A percentile compares a stretch with the other conserved stretches of the same genome.
phyloP scores from a whole-genome alignment of 2,797 vertebrate genomes.

The Pterois miles region DNA sequence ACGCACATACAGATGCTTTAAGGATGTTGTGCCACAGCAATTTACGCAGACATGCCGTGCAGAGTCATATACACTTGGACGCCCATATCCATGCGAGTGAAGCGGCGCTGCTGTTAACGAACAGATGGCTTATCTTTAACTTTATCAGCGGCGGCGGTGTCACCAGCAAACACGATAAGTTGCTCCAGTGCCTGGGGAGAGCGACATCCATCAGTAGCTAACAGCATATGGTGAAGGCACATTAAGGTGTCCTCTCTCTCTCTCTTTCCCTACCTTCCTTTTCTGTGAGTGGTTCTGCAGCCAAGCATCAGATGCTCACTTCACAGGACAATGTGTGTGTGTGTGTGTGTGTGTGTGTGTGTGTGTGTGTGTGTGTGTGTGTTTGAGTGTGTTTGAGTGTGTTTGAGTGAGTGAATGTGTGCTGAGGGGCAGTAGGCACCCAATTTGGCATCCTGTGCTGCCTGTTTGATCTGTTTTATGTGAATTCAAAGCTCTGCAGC shows the following conservation, averaged over 20 bases:
- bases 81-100: constrained; percentile 24
- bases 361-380: neutral
- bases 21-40: neutral
- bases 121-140: constrained; percentile 80
- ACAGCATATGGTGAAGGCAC: constrained; percentile 74
- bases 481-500: constrained; percentile 42
- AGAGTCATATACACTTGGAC: constrained; percentile 19
- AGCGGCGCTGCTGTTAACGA: constrained; percentile 45
- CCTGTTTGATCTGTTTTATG: constrained; percentile 38
- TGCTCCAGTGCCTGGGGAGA: constrained; percentile 59
- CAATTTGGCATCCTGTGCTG: constrained; percentile 41
- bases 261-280: constrained; percentile 37
- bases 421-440: constrained; percentile 15
- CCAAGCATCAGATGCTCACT: constrained; percentile 73
- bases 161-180: constrained; percentile 60
- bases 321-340: constrained; percentile 57
- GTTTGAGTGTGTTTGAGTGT: constrained; percentile 8
- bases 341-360: constrained; percentile 3
- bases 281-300: constrained; percentile 43
- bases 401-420: constrained; percentile 1
- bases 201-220: constrained; percentile 70
- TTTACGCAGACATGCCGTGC: constrained; percentile 11
- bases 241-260: constrained; percentile 65
- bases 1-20: constrained; percentile 23
- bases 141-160: constrained; percentile 62